phyloP scores from a whole-genome alignment of 2,888 invertebrate genomes.

The Protonemura montana region DNA sequence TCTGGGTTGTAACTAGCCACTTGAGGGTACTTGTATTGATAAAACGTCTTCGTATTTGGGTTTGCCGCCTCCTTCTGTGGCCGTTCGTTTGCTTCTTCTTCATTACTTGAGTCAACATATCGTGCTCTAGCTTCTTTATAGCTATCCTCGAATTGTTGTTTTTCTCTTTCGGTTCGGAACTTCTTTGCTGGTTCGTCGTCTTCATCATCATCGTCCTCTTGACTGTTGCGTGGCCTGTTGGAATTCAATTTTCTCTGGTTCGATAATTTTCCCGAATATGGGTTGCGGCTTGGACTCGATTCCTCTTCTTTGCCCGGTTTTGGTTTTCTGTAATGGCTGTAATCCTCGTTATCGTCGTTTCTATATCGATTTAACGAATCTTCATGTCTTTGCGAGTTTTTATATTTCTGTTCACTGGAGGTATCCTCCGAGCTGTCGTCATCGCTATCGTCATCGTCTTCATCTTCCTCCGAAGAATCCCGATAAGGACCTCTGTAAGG shows the following conservation, averaged over 20 bases:
- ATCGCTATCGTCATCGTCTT: constrained; percentile 21
- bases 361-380: background rate
- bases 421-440: constrained; percentile 14
- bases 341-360: background rate
- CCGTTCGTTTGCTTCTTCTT: background rate
- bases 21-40: constrained; percentile 19
- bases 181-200: constrained; percentile 19
- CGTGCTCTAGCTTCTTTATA: background rate
- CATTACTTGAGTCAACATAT: background rate
- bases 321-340: background rate
- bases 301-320: background rate
- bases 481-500: background rate
- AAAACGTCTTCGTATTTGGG: constrained; percentile 7
- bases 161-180: background rate
- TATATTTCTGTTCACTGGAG: background rate
- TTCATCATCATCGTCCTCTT: constrained; percentile 19
- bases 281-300: background rate
- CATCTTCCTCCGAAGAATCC: background rate
- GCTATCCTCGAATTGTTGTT: background rate
- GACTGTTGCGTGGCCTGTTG: constrained; percentile 8
- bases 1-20: background rate
- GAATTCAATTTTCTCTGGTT: constrained; percentile 13
- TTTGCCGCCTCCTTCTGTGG: background rate
- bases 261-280: constrained; percentile 1
- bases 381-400: background rate